phyloP scores from a whole-genome alignment of 2,888 invertebrate genomes.

The Nomada lathburiana region DNA sequence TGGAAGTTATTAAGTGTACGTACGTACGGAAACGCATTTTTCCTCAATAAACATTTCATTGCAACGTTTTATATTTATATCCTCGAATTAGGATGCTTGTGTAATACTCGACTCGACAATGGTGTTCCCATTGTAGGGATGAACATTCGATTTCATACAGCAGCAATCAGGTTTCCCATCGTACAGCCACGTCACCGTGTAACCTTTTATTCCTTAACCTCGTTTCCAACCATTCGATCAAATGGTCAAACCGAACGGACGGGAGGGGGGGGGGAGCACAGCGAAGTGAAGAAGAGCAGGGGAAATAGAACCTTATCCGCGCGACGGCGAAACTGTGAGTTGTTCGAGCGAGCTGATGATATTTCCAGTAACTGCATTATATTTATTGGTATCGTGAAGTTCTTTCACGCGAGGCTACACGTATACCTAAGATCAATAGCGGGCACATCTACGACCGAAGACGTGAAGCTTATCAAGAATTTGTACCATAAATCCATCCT shows the following conservation, averaged over 20 bases:
- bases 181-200: neutral
- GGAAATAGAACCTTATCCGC: slow-evolving; percentile 48
- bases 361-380: slow-evolving; percentile 58
- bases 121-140: no score
- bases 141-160: no score
- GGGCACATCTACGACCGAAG: slow-evolving; percentile 21
- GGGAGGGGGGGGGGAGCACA: neutral
- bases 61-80: no score
- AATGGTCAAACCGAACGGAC: neutral
- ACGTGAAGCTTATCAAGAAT: slow-evolving; percentile 37
- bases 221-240: slow-evolving; percentile 1
- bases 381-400: slow-evolving; percentile 68
- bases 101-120: no score
- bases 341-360: slow-evolving; percentile 53
- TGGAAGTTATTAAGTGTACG: no score
- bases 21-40: no score
- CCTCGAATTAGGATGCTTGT: no score
- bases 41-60: no score
- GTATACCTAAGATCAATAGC: slow-evolving; percentile 23
- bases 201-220: slow-evolving; percentile 3
- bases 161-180: slow-evolving; percentile 3
- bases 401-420: slow-evolving; percentile 36
- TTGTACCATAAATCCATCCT: slow-evolving; percentile 33
- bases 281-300: neutral
- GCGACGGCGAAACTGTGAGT: slow-evolving; percentile 44